These are phyloP conservation scores for Acridotheres tristis DNA, from an alignment of 2,797 vertebrate genomes.

Conservation along the genomic window DNA sequence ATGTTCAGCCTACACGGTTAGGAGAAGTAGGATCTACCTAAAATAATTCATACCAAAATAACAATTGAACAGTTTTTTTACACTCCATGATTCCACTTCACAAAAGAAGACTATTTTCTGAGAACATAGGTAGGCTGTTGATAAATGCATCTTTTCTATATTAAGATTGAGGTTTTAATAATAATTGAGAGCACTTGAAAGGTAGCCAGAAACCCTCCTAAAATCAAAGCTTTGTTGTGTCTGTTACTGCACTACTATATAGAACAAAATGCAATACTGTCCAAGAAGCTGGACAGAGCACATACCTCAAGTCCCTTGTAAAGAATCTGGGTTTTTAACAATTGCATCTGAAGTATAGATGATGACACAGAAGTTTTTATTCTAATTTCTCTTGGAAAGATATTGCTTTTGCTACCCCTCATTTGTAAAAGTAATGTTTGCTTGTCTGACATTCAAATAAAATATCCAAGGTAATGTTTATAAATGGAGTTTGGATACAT, in stretches of 20 bases:
- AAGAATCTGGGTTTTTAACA: background rate
- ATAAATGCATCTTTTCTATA: background rate
- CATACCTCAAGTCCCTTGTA: background rate
- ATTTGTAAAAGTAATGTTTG: background rate
- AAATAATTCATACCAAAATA: background rate
- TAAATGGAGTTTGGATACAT: background rate
- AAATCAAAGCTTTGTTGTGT: background rate
- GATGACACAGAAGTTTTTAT: background rate
- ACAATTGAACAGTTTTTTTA: background rate
- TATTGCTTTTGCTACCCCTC: background rate
- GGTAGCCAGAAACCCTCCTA: background rate
- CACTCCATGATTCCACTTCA: background rate
- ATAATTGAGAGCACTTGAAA: constrained; percentile 9
- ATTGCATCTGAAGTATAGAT: background rate
- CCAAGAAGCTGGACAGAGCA: background rate
- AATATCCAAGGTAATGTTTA: background rate
- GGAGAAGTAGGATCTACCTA: background rate
- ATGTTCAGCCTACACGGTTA: background rate
- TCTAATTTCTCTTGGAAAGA: background rate
- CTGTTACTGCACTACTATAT: background rate
- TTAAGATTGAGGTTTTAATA: background rate
- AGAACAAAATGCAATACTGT: background rate
- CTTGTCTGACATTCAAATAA: background rate
- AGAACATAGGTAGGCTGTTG: background rate
- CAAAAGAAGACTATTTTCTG: background rate